Conservation (phyloP, 2,888 invertebrate genomes). For the Saturnia pavonia region DNA sequence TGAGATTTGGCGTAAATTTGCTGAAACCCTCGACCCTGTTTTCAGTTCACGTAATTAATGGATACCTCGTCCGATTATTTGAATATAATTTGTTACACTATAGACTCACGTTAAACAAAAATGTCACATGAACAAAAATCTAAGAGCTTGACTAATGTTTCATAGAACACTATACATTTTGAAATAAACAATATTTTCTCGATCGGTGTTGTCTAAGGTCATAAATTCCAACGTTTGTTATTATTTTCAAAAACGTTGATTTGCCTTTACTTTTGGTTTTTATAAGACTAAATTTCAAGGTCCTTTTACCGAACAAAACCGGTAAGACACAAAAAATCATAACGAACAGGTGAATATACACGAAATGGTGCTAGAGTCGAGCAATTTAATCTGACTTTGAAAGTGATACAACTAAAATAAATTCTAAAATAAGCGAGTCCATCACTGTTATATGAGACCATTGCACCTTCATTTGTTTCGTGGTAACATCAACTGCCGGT, state of each 20-base stretch:
- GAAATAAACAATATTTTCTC: too few species aligned
- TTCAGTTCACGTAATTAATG: too few species aligned
- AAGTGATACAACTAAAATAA: constrained; percentile 4
- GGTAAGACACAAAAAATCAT: not conserved
- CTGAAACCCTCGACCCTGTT: too few species aligned
- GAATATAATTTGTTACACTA: too few species aligned
- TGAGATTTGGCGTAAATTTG: too few species aligned
- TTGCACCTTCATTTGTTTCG: constrained; percentile 52
- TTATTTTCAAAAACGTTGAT: not conserved
- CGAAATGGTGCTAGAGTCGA: not conserved
- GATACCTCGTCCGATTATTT: too few species aligned
- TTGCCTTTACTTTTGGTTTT: not conserved
- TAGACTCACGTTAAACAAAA: too few species aligned
- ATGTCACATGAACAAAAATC: too few species aligned
- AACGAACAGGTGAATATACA: not conserved
- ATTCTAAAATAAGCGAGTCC: constrained; percentile 2
- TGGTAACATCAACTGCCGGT: constrained; percentile 39
- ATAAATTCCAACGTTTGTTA: not conserved
- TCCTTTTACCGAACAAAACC: not conserved
- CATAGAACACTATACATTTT: too few species aligned
- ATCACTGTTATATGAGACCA: constrained; percentile 29
- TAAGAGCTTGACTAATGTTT: too few species aligned
- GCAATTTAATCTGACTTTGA: not conserved
- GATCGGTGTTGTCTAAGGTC: too few species aligned
- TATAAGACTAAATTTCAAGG: not conserved